Conservation (phyloP, 1,140 invertebrate species). For the Rhopalosiphum maidis region DNA sequence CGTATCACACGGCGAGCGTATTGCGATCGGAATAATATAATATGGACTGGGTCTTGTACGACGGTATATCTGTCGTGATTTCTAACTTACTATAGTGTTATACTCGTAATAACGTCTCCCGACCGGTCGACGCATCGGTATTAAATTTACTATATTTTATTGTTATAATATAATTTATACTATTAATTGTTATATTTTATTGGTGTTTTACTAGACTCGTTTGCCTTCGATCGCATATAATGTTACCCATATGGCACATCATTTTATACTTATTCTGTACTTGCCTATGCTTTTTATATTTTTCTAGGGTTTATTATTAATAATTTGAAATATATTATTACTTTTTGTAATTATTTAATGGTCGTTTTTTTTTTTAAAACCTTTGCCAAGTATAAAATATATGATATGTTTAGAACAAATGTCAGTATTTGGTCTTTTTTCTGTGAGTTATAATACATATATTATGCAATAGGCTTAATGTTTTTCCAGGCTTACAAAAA, state of each 20-base stretch:
- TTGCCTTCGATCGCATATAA: background rate
- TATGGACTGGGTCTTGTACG: background rate
- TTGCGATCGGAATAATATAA: background rate
- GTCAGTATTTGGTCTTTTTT: background rate
- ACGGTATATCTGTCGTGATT: background rate
- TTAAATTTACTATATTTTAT: background rate
- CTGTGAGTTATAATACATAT: background rate
- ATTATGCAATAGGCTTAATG: background rate
- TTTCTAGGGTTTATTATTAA: background rate
- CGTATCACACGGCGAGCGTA: background rate
- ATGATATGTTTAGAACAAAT: background rate
- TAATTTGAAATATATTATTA: background rate
- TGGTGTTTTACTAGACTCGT: background rate
- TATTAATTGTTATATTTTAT: background rate
- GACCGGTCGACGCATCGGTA: background rate
- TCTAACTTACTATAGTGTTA: background rate
- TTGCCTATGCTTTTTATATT: background rate
- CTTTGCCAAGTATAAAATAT: background rate
- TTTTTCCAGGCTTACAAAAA: background rate
- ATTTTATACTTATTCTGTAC: background rate
- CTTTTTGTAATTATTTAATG: background rate
- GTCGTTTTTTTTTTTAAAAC: background rate
- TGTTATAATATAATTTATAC: too few species aligned
- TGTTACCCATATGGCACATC: background rate
- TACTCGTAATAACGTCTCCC: background rate